Evolutionary conservation across 2,888 invertebrate genomes (phyloP).

Genomic region (Nesidiocoris tenuis): DNA sequence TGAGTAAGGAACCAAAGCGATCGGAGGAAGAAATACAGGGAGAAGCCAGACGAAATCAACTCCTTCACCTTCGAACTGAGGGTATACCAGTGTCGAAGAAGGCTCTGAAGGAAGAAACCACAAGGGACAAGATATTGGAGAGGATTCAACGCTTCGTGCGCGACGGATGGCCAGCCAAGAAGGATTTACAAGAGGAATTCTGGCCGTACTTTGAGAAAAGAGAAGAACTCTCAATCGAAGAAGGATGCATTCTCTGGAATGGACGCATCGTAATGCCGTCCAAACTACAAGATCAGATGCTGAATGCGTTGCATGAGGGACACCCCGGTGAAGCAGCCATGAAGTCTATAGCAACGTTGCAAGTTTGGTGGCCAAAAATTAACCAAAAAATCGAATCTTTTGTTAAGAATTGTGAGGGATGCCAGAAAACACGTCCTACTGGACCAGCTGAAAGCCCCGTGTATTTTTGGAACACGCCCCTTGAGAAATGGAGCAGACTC

Average conservation of each 20-base stretch:
- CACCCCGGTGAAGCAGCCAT: neutral
- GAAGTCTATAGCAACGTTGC: neutral
- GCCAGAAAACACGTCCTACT: neutral
- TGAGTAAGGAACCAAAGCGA: neutral
- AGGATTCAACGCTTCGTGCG: neutral
- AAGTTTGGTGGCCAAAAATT: conserved; percentile 9
- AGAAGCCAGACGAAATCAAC: neutral
- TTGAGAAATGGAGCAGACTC: too few relatives aligned
- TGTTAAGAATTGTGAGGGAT: neutral
- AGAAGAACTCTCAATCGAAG: neutral
- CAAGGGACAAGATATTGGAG: neutral
- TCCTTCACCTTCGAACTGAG: neutral
- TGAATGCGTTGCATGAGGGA: neutral
- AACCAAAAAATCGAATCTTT: too few relatives aligned
- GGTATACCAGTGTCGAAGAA: neutral
- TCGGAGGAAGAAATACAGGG: neutral
- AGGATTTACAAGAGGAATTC: neutral
- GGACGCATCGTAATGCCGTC: neutral
- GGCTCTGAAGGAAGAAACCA: neutral
- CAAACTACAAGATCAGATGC: neutral
- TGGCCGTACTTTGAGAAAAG: neutral
- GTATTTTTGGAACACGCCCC: neutral
- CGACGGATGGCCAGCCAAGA: neutral
- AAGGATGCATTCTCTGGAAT: neutral
- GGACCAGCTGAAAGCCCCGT: neutral